A percentile compares a stretch with the other conserved stretches of the same genome.
Conservation (phyloP, 2,113 vertebrate species). For the Cathartes aura region DNA sequence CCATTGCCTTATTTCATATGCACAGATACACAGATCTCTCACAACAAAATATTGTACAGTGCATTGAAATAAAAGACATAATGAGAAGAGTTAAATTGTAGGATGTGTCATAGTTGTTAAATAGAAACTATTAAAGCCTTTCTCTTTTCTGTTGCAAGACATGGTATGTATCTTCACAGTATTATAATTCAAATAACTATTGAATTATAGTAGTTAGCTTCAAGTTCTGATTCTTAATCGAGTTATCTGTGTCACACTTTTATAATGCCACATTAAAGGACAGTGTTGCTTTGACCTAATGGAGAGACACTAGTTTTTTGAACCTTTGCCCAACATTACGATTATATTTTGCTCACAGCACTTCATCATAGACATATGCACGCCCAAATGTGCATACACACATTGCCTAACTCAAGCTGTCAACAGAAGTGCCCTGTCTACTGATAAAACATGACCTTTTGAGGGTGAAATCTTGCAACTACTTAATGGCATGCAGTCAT, state of each 20-base stretch:
- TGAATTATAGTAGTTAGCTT: neutral
- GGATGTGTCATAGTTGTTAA: neutral
- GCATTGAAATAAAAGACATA: neutral
- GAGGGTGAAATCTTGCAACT: neutral
- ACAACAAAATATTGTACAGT: neutral
- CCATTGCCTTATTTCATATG: neutral
- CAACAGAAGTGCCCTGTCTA: neutral
- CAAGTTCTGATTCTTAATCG: neutral
- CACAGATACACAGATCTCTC: neutral
- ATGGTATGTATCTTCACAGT: neutral
- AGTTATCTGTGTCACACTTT: neutral
- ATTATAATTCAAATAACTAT: neutral
- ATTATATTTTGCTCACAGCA: neutral
- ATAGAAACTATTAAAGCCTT: neutral
- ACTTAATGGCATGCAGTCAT: neutral
- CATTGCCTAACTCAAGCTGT: neutral
- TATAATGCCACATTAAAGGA: neutral
- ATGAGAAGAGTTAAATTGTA: neutral
- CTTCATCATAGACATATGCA: neutral
- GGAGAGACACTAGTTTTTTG: neutral
- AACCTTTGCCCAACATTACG: neutral
- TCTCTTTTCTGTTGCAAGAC: neutral
- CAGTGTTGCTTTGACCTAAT: neutral
- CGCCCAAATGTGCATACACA: neutral
- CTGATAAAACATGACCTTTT: neutral